Evolutionary conservation across 2,797 vertebrate species (phyloP), one percentile per base, ranked within the genome.

Genomic region (Pantherophis alleghaniensis): DNA sequence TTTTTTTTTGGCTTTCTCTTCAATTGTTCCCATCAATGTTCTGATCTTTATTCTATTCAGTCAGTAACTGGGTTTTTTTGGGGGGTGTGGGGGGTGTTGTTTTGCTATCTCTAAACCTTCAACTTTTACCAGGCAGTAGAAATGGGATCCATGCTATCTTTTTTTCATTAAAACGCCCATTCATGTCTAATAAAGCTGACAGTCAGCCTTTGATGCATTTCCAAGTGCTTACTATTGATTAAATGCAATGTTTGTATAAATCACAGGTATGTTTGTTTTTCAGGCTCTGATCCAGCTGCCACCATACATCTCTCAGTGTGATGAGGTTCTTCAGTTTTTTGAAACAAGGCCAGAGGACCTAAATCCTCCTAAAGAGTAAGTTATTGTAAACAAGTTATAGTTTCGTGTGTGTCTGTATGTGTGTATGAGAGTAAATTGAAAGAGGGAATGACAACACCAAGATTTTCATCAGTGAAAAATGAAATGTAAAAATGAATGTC

Each of bases 221-320:
- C 74, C 69, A 74, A 37, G 6, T 20, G 69, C 69, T 42, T 42
- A 47, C 37, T 83, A 83, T 83, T 83, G 37, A 42, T 83, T 83
- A 47, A 83, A 83, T 24, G 42, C 20, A 47, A 22, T 47, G 74
- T 83, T 47, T 24, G 14, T 83, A 47, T 47, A 83, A 83, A 83
- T 47, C 22, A 47, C 42, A 83, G 37, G 74, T 83, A 22, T 59
- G 0, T 0, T 94, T 96, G 63, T 92, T 47, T 92, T 57, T 0
- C 97, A 99, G 99, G 99, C 99, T 91, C 98, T 99, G 96, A 99
- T 99, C 97, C 99, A 99, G 97, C 97, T 99, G 96, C 99, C 99
- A 0, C 99, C 99, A 55, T 99, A 99, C 97, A 99, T 99, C 96
- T 99, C 99, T 69, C 99, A 99, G 96, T 99, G 99, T 0, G 99